Evolutionary conservation across 2,113 vertebrate species (phyloP).

Genomic region (Heteronetta atricapilla): DNA sequence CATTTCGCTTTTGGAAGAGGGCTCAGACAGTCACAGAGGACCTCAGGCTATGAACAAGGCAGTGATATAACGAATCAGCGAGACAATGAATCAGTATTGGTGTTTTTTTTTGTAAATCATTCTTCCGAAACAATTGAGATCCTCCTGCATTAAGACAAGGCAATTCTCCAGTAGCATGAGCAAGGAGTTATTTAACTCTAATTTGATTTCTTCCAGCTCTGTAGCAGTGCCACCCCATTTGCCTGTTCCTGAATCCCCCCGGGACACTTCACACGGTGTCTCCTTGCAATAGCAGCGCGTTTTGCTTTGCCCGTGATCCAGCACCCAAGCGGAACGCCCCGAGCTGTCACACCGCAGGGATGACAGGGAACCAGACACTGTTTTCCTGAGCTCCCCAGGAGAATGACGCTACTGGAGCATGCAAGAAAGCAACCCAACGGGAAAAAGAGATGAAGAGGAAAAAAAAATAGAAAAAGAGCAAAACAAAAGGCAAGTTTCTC

Average conservation of each 20-base stretch:
- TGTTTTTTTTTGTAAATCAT: neutral
- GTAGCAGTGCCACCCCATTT: neutral
- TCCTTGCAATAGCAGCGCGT: accelerated
- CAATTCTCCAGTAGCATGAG: neutral
- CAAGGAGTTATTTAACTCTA: neutral
- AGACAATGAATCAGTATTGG: too few species aligned
- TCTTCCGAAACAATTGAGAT: neutral
- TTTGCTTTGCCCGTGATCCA: neutral
- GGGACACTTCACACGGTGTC: accelerated
- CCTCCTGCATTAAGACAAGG: neutral
- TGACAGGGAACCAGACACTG: accelerated
- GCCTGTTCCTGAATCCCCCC: neutral
- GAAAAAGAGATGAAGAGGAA: neutral
- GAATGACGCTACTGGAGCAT: neutral
- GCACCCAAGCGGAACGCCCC: neutral
- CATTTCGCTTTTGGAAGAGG: neutral
- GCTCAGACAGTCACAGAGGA: neutral
- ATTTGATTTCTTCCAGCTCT: neutral
- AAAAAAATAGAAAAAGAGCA: neutral
- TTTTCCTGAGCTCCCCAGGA: neutral
- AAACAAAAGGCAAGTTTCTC: neutral
- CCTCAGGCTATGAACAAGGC: neutral
- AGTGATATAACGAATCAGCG: neutral
- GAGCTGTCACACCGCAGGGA: accelerated
- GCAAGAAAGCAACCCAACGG: neutral